Percentiles rank a stretch among this genome's conserved stretches.
These are phyloP conservation scores for Oncorhynchus clarkii DNA, from an alignment of 2,113 vertebrate genomes.

Conservation along the genomic window DNA sequence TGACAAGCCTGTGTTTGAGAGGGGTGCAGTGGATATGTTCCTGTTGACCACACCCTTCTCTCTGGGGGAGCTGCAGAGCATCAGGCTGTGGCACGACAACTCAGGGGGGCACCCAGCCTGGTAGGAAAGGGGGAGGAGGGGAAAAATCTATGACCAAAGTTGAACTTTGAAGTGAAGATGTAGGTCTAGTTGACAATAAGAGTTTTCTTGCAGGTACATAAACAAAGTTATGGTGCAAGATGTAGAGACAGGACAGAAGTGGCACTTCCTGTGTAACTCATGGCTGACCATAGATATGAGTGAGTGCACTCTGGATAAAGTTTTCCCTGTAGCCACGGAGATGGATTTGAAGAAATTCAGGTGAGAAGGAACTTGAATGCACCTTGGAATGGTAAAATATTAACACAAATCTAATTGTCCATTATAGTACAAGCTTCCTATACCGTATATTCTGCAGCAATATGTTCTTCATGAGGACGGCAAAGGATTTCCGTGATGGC, in stretches of 20 bases:
- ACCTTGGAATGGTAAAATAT: background rate
- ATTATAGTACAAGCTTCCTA: background rate
- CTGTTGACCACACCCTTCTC: slow-evolving; percentile 89
- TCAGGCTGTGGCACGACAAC: slow-evolving; percentile 93
- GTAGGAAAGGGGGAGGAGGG: slow-evolving; percentile 57
- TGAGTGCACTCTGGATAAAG: slow-evolving; percentile 86
- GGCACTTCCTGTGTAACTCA: slow-evolving; percentile 93
- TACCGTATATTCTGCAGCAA: slow-evolving; percentile 71
- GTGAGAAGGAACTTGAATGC: slow-evolving; percentile 57
- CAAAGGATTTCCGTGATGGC: slow-evolving; percentile 86
- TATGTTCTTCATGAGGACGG: slow-evolving; percentile 90
- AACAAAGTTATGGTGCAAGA: slow-evolving; percentile 87
- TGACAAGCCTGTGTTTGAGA: slow-evolving; percentile 82
- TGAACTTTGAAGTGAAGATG: background rate
- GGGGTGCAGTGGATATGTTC: slow-evolving; percentile 86
- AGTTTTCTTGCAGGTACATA: slow-evolving; percentile 79
- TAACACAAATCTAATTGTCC: background rate
- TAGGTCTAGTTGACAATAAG: background rate
- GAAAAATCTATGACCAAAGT: background rate
- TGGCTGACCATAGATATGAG: slow-evolving; percentile 88
- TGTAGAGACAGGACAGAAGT: slow-evolving; percentile 79
- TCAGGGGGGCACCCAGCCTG: slow-evolving; percentile 85
- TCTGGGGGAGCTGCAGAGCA: slow-evolving; percentile 84
- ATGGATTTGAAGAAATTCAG: slow-evolving; percentile 88
- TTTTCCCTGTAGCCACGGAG: slow-evolving; percentile 88